Conservation (phyloP, 2,797 vertebrate species). For the Xenentodon cancila region DNA sequence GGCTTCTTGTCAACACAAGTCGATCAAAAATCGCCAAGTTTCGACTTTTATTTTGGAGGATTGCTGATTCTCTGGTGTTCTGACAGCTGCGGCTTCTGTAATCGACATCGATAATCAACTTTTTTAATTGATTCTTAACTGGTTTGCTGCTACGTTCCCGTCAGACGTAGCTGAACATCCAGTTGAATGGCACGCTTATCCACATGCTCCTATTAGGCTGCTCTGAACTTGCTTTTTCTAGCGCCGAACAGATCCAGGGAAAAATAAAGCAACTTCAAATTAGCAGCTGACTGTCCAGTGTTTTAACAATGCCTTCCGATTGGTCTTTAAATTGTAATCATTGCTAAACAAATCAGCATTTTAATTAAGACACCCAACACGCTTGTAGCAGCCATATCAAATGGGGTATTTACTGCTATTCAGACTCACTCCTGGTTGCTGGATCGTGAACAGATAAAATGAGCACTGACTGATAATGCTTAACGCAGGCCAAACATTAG, state of each 20-base stretch:
- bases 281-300: conserved; percentile 28
- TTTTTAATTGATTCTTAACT: conserved; percentile 70
- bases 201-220: conserved; percentile 19
- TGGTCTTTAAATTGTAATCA: conserved; percentile 58
- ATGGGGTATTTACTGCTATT: conserved; percentile 30
- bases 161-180: conserved; percentile 25
- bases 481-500: conserved; percentile 10
- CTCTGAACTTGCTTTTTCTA: not conserved
- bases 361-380: conserved; percentile 57
- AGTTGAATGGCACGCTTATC: conserved; percentile 18
- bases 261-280: conserved; percentile 21
- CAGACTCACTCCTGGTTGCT: conserved; percentile 11
- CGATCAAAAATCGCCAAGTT: conserved; percentile 71
- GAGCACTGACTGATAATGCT: conserved; percentile 5
- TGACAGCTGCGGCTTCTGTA: conserved; percentile 79
- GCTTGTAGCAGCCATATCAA: conserved; percentile 35
- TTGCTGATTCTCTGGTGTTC: conserved; percentile 70
- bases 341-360: conserved; percentile 47
- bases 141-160: conserved; percentile 45
- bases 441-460: conserved; percentile 23
- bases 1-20: conserved; percentile 70
- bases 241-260: conserved; percentile 8
- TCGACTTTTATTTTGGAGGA: conserved; percentile 74
- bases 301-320: conserved; percentile 49
- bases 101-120: conserved; percentile 70